A percentile compares a stretch with the other conserved stretches of the same genome.
Conservation (phyloP, 2,797 vertebrate genomes). For the Sebastolobus alascanus region DNA sequence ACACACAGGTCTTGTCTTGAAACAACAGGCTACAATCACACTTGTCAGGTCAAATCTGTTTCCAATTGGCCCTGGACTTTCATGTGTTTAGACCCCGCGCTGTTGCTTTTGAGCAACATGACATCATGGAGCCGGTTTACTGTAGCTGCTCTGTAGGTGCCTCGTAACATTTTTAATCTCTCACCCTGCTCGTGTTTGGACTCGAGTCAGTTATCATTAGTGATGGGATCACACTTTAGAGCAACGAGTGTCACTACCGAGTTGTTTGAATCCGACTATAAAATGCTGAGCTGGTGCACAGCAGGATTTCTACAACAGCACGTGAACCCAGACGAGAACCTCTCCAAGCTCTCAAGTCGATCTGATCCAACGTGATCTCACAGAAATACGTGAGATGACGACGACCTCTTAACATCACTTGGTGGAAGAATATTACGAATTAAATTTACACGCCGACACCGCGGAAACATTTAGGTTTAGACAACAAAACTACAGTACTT, state of each 20-base stretch:
- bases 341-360: conserved; percentile 63
- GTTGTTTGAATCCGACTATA: not conserved
- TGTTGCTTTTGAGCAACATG: conserved; percentile 77
- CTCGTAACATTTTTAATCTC: conserved; percentile 65
- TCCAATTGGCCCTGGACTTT: conserved; percentile 77
- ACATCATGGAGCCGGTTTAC: conserved; percentile 79
- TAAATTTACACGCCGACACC: not conserved
- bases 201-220: conserved; percentile 71
- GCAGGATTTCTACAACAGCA: conserved; percentile 27
- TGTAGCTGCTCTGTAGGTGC: conserved; percentile 66
- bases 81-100: conserved; percentile 77
- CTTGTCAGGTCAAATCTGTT: conserved; percentile 83
- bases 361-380: conserved; percentile 28
- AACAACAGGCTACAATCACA: conserved; percentile 78
- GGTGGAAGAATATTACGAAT: not conserved
- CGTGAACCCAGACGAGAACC: conserved; percentile 68
- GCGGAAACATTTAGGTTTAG: not conserved
- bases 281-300: conserved; percentile 33
- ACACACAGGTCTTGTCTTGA: conserved; percentile 55
- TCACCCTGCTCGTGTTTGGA: conserved; percentile 67
- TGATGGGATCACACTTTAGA: conserved; percentile 67
- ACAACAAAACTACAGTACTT: not conserved
- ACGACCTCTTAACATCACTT: not conserved
- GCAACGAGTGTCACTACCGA: conserved; percentile 44
- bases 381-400: not conserved